Conservation (phyloP, 2,113 vertebrate species). For the Bubalus kerabau region DNA sequence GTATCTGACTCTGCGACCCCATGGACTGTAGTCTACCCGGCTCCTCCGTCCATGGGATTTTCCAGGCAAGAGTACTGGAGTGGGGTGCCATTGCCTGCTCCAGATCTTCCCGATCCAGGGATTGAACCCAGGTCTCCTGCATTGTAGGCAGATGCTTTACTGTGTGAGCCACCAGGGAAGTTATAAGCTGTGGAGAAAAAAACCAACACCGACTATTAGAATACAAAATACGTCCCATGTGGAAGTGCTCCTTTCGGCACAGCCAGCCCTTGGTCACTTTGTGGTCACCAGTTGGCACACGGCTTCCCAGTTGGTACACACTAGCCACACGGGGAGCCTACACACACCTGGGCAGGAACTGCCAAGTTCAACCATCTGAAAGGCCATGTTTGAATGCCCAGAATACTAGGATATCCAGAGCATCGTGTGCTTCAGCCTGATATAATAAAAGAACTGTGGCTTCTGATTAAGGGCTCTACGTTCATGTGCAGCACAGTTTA, state of each 20-base stretch:
- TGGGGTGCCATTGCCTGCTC: background rate
- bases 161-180: background rate
- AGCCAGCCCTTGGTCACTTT: fast-evolving
- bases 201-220: background rate
- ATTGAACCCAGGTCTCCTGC: background rate
- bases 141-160: fast-evolving
- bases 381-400: fast-evolving
- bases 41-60: background rate
- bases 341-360: fast-evolving
- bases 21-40: background rate
- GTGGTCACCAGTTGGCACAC: fast-evolving
- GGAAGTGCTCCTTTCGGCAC: background rate
- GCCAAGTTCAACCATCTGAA: fast-evolving
- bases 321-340: background rate
- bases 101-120: background rate
- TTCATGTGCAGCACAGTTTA: fast-evolving
- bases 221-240: background rate
- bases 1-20: background rate
- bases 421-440: fast-evolving
- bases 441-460: fast-evolving
- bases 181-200: background rate
- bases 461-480: fast-evolving
- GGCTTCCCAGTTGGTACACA: fast-evolving
- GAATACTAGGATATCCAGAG: fast-evolving
- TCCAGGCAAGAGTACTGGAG: background rate